Conservation (phyloP, 2,797 vertebrate species). For the Oreonectes daqikongensis region DNA sequence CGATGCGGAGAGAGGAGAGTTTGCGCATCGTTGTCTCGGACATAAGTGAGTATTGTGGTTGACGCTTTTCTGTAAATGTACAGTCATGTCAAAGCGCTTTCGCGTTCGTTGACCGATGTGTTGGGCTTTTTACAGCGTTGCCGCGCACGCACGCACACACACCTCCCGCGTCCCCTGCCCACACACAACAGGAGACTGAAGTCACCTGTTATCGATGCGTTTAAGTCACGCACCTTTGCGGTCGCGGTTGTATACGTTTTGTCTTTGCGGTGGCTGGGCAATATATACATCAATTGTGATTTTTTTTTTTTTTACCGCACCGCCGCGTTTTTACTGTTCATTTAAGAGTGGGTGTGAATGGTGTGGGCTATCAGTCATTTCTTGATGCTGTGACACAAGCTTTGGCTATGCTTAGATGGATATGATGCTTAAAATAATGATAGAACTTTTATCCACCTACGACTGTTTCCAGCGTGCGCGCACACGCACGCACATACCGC, state of each 20-base stretch:
- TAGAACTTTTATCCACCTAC: slow-evolving; percentile 55
- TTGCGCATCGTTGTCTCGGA: slow-evolving; percentile 29
- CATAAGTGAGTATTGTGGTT: slow-evolving; percentile 52
- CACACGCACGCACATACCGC: slow-evolving; percentile 40
- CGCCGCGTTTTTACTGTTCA: neutral
- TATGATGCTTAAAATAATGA: slow-evolving; percentile 39
- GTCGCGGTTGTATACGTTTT: neutral
- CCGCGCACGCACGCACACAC: slow-evolving; percentile 8
- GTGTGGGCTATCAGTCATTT: slow-evolving; percentile 40
- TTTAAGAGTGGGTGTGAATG: slow-evolving; percentile 39
- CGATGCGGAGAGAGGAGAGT: slow-evolving; percentile 35
- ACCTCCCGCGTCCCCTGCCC: slow-evolving; percentile 47
- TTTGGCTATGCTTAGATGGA: slow-evolving; percentile 2
- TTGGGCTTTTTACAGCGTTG: slow-evolving; percentile 25
- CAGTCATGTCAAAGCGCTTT: neutral
- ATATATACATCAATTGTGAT: slow-evolving; percentile 5
- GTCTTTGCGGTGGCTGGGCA: neutral
- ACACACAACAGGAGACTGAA: slow-evolving; percentile 44
- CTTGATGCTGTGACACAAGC: slow-evolving; percentile 23
- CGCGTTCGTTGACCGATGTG: slow-evolving; percentile 11
- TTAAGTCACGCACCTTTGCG: neutral
- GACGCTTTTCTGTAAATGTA: neutral
- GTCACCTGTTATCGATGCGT: slow-evolving; percentile 12
- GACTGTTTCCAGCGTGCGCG: slow-evolving; percentile 32
- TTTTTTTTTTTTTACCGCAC: slow-evolving; percentile 4